Evolutionary conservation across 2,888 invertebrate genomes (phyloP), one percentile per base, ranked within the genome.

Genomic region (Phortica okadai): DNA sequence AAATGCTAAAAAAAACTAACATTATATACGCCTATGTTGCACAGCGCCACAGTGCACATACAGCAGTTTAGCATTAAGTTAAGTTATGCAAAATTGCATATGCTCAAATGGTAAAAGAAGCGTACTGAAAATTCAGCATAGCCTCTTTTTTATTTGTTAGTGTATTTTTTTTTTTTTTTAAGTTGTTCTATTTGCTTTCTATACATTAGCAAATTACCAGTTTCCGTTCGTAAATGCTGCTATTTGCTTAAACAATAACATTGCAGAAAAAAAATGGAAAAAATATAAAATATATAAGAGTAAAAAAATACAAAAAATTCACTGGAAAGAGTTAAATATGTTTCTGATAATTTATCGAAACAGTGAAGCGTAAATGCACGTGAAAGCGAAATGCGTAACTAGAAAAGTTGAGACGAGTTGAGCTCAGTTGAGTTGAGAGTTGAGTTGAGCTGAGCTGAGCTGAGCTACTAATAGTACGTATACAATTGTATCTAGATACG

Each of bases 151-250:
- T 21, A 16, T 21, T 21, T 21, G 21, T 21, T 21, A 76, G 77
- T 56, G 78, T 74, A 78, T 81, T 77, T 81, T 76, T 80, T 76
- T 77, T 73, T 21, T 62, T 25, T 62, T 62, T 6, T 21, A 62
- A 62, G 16, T 76, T 69, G 2, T 73, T 58, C 64, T 50, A 33
- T 5, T 72, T 74, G 11, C n/a, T 75, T 70, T 74, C 41, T 76
- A 67, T 77, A 66, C 80, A 81, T 82, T 81, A 77, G 83, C 86
- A 87, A 86, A 86, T 86, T 86, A 85, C 87, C 82, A 79, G 86
- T 87, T 86, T 86, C 85, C 85, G 85, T 82, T 84, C 74, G 79
- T 77, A 78, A 79, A 78, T 76, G 75, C 54, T 16, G 59, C 75
- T 70, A 62, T 69, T 75, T 59, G 45, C 58, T 78, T 67, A 67